Conservation (phyloP, 2,888 invertebrate species). For the Apamea anceps region DNA sequence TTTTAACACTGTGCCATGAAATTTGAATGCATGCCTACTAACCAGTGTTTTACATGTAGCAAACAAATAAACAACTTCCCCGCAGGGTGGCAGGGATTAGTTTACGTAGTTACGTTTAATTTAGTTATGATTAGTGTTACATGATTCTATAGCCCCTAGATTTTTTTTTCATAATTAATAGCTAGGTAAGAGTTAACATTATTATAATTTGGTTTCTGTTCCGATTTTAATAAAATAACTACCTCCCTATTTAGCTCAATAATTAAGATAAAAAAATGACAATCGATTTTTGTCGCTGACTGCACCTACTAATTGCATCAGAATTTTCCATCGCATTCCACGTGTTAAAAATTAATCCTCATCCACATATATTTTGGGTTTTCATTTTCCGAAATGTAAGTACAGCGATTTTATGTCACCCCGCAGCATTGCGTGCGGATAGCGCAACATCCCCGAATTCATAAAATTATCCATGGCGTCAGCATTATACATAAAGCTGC, state of each 20-base stretch:
- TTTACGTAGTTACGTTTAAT: too few species aligned
- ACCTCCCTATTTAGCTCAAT: neutral
- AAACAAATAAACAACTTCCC: too few species aligned
- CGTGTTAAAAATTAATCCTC: too few species aligned
- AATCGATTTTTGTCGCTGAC: neutral
- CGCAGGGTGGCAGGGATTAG: too few species aligned
- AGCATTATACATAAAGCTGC: constrained; percentile 65
- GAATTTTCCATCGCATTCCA: neutral
- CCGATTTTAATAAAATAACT: neutral
- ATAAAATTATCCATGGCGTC: constrained; percentile 64
- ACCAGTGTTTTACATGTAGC: too few species aligned
- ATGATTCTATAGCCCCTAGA: too few species aligned
- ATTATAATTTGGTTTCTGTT: neutral
- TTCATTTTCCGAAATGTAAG: neutral
- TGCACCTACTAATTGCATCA: neutral
- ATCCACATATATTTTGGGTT: neutral
- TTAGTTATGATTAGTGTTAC: too few species aligned
- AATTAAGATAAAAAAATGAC: neutral
- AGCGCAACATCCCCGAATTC: constrained; percentile 21
- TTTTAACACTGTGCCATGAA: too few species aligned
- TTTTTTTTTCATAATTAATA: neutral
- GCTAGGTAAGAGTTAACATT: neutral
- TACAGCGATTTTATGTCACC: constrained; percentile 9
- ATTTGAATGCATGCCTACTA: too few species aligned
- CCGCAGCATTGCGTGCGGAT: neutral